Evolutionary conservation across 2,888 invertebrate species (phyloP), one percentile per base, ranked within the genome.

Genomic region (Melipona bicolor): DNA sequence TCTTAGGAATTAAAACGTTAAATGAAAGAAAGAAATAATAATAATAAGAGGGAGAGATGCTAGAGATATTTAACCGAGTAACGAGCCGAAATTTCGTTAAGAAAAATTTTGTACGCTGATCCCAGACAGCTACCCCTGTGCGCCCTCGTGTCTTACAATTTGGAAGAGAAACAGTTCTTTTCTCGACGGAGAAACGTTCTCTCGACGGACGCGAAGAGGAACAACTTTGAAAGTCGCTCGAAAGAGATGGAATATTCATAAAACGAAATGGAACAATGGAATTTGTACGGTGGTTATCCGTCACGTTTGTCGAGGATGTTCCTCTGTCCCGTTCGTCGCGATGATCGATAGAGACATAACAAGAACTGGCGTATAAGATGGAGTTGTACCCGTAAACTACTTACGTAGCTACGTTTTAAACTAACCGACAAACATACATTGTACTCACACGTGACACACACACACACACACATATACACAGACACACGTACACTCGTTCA

Each of bases 51-150:
- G 4, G 13, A 70, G 36, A 43, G 6, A 70, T 70, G 70, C 77
- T 83, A 85, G 81, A 78, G 64, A 72, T 76, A 72, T 77, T 82
- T 80, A 80, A 88, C 54, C 77, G 86, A 79, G 68, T 78, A 70
- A 79, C 75, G 70, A 88, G 86, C 62, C 81, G 75, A 78, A 81
- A 65, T 79, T 84, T 83, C 84, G 73, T 84, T 73, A 79, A 88
- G 72, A 71, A n/a, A n/a, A n/a, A 86, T 88, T 88, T 88, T 86
- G 69, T 88, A 88, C 86, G 81, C 84, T 88, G 73, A 85, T 77
- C 74, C 74, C 72, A 56, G 83, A 75, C 61, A 50, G 76, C 78
- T 76, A 73, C 36, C 27, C 74, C 24, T 49, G 59, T 67, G 62
- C 59, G 32, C 73, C 79, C 74, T 77, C 36, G 77, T 72, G 77